These are phyloP conservation scores for Stenodema calcarata DNA, from an alignment of 2,888 invertebrate species.

Conservation along the genomic window DNA sequence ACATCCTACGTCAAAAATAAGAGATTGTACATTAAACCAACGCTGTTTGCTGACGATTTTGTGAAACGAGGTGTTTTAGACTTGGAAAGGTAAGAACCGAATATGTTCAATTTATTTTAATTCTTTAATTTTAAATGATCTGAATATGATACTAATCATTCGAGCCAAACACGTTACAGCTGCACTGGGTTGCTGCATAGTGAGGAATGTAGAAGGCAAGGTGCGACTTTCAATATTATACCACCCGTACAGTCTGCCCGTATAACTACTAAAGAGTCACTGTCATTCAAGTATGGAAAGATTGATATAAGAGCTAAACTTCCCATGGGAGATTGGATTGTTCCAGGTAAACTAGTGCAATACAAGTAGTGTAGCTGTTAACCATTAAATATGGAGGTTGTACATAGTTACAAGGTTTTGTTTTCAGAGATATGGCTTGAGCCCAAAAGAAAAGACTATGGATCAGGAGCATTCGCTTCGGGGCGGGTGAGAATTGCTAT, in stretches of 20 bases:
- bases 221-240: constrained; percentile 65
- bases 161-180: constrained; percentile 1
- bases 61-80: constrained; percentile 53
- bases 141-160: too few relatives aligned
- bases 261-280: constrained; percentile 68
- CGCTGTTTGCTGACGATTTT: constrained; percentile 60
- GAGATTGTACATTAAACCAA: constrained; percentile 61
- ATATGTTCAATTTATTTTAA: too few relatives aligned
- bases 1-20: constrained; percentile 58
- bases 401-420: too few relatives aligned
- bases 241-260: constrained; percentile 74
- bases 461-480: constrained; percentile 60
- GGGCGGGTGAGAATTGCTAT: constrained; percentile 66
- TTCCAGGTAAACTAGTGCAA: constrained; percentile 68
- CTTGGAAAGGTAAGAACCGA: constrained; percentile 45
- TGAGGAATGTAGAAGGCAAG: constrained; percentile 53
- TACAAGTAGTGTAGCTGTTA: too few relatives aligned
- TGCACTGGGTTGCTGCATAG: constrained; percentile 53
- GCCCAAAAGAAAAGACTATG: constrained; percentile 59
- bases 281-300: constrained; percentile 74
- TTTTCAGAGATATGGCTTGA: constrained; percentile 62
- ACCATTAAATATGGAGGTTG: too few relatives aligned
- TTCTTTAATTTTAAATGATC: too few relatives aligned
- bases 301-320: constrained; percentile 74
- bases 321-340: constrained; percentile 79